Percentiles rank a stretch among this genome's conserved stretches.
phyloP scores from a whole-genome alignment of 2,797 vertebrate species.

The Diglossa cyanea region DNA sequence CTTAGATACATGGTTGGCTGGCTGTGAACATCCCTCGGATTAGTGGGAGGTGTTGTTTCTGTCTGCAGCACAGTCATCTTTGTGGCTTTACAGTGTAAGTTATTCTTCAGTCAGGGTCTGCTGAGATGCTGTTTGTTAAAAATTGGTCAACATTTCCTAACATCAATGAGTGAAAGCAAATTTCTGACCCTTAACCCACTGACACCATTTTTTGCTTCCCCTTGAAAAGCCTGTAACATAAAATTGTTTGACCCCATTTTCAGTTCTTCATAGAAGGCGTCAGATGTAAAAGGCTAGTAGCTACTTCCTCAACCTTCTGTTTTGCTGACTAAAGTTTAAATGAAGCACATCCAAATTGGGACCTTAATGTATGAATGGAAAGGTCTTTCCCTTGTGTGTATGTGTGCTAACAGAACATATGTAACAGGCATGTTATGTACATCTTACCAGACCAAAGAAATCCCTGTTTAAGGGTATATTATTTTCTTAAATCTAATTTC shows the following conservation, averaged over 20 bases:
- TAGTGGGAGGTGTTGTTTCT: not conserved
- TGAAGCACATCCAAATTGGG: not conserved
- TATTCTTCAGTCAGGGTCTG: not conserved
- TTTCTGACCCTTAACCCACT: not conserved
- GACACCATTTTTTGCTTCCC: not conserved
- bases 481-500: not conserved
- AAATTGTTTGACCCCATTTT: not conserved
- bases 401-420: not conserved
- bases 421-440: not conserved
- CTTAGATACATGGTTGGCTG: fast-evolving
- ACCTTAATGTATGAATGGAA: not conserved
- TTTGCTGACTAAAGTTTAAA: not conserved
- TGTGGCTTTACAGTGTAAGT: not conserved
- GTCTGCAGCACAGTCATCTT: not conserved
- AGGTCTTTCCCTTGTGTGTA: not conserved
- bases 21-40: not conserved
- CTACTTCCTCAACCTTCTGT: not conserved
- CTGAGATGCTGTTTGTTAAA: not conserved
- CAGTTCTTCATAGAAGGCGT: not conserved
- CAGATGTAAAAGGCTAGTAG: not conserved
- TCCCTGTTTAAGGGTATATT: not conserved
- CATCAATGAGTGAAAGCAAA: not conserved
- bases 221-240: not conserved
- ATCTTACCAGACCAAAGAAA: not conserved
- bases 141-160: not conserved